Evolutionary conservation across 2,797 vertebrate genomes (phyloP).

Genomic region (Pitangus sulphuratus): DNA sequence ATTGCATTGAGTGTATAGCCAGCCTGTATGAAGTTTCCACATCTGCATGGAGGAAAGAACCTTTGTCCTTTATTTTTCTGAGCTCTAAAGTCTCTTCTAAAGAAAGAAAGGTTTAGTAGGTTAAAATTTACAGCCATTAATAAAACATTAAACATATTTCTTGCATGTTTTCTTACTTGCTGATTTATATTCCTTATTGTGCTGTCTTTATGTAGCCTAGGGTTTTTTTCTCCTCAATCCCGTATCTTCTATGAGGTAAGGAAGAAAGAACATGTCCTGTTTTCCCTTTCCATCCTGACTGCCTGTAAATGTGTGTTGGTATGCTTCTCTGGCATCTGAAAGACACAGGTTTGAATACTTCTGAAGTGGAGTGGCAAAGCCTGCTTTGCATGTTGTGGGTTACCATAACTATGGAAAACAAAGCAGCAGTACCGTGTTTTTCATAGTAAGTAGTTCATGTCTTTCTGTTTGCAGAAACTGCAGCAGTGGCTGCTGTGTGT

Average conservation of each 20-base stretch:
- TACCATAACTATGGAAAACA: not conserved
- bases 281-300: not conserved
- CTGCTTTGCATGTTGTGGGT: not conserved
- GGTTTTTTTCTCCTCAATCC: fast-evolving
- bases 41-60: not conserved
- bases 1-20: not conserved
- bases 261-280: not conserved
- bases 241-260: not conserved
- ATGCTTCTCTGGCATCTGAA: not conserved
- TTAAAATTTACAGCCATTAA: not conserved
- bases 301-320: not conserved
- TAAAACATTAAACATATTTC: not conserved
- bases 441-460: not conserved
- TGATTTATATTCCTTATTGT: not conserved
- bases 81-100: not conserved
- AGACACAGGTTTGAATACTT: not conserved
- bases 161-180: not conserved
- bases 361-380: not conserved
- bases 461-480: not conserved
- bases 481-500: not conserved
- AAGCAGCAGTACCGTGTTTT: not conserved
- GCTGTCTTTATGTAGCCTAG: not conserved
- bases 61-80: not conserved
- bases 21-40: not conserved
- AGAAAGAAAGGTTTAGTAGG: not conserved